Base-by-base conservation (phyloP, 2,113 vertebrate genomes). In the Tenebrosternarchus preto region DNA sequence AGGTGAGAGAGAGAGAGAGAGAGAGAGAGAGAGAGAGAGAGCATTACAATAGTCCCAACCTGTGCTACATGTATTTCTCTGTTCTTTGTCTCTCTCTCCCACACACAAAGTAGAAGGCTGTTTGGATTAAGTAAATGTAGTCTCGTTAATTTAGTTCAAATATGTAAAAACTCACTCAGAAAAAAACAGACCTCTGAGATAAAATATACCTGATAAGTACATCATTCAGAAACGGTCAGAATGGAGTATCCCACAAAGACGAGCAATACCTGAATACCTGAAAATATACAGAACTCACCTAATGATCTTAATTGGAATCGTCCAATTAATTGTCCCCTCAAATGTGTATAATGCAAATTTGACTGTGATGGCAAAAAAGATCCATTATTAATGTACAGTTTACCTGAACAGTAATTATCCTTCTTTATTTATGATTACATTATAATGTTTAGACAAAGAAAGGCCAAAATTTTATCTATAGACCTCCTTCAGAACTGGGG, bases 11-110 rank as follows among this genome's bases (percentile, higher is more conserved):
- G 24, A 50, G 5, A n/a, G n/a, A n/a, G n/a, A n/a, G n/a, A n/a
- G n/a, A n/a, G n/a, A n/a, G n/a, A n/a, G n/a, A n/a, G n/a, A n/a
- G n/a, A n/a, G n/a, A n/a, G n/a, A n/a, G n/a, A n/a, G n/a, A n/a
- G n/a, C n/a, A n/a, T n/a, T n/a, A n/a, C n/a, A n/a, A n/a, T n/a
- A n/a, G n/a, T n/a, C n/a, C n/a, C 31, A 24, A 24, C 20, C 16
- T 20, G 25, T 50, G 50, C 57, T 68, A 80, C 67, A 71, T 80
- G 71, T 67, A 17, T 74, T 80, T 80, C 27, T 57, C 56, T 81
- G 73, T 76, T 53, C 24, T 36, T n/a, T n/a, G n/a, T n/a, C 33
- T 15, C 39, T 8, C 39, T 55, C 22, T 66, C 63, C 31, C 43
- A 68, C 43, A 67, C 75, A 67, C 33, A 76, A 33, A 76, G n/a